These are phyloP conservation scores for Fopius arisanus DNA, from an alignment of 1,140 invertebrate genomes.

Conservation along the genomic window DNA sequence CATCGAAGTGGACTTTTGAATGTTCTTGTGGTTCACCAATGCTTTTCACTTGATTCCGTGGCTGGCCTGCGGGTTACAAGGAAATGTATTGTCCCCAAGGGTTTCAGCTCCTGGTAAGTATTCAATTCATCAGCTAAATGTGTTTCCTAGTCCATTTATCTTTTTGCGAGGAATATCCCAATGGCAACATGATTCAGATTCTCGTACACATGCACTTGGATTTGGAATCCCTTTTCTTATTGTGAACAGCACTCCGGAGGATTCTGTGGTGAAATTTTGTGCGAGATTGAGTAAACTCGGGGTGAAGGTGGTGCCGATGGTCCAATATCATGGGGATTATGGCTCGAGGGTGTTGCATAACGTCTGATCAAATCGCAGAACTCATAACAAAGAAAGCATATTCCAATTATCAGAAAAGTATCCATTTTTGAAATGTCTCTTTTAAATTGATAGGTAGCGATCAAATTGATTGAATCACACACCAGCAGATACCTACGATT, in stretches of 20 bases:
- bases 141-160: neutral
- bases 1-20: neutral
- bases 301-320: conserved; percentile 40
- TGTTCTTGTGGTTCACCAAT: neutral
- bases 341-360: conserved; percentile 49
- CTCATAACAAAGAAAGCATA: conserved; percentile 68
- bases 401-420: conserved; percentile 66
- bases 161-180: neutral
- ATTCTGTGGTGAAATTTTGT: conserved; percentile 43
- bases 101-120: neutral
- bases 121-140: neutral
- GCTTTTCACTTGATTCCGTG: neutral
- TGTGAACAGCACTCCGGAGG: conserved; percentile 42
- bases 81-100: neutral
- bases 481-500: neutral
- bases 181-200: neutral
- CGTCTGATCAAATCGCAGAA: conserved; percentile 63
- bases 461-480: too few species aligned
- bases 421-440: conserved; percentile 56
- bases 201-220: neutral
- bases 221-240: conserved; percentile 24
- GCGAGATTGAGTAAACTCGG: conserved; percentile 58
- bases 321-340: conserved; percentile 41
- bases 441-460: neutral
- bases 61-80: neutral